Conservation (phyloP, 2,888 invertebrate genomes). For the Hyles lineata region DNA sequence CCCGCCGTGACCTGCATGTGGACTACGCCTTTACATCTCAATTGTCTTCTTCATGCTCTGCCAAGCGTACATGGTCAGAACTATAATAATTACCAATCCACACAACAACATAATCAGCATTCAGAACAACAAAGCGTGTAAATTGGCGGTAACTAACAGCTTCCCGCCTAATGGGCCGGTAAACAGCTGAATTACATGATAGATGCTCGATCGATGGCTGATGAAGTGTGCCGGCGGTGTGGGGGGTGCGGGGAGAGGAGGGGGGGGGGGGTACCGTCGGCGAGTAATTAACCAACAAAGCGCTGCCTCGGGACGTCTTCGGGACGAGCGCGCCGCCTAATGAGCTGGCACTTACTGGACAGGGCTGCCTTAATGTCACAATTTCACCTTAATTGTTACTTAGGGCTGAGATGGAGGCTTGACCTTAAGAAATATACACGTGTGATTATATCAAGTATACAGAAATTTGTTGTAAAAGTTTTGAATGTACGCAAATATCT, state of each 20-base stretch:
- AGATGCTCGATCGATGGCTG: slow-evolving; percentile 22
- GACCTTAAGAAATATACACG: not conserved
- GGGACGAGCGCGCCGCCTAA: slow-evolving; percentile 50
- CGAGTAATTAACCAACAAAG: slow-evolving; percentile 46
- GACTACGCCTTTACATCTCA: too few relatives aligned
- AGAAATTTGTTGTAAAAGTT: too few relatives aligned
- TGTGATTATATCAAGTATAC: too few relatives aligned
- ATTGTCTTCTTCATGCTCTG: too few relatives aligned
- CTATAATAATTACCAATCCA: too few relatives aligned
- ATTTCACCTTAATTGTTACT: not conserved
- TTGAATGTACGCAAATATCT: too few relatives aligned
- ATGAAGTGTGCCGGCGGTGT: slow-evolving; percentile 26
- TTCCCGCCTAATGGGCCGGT: not conserved
- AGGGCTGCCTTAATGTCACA: slow-evolving; percentile 11
- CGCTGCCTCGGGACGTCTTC: slow-evolving; percentile 35
- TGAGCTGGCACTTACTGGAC: slow-evolving; percentile 70
- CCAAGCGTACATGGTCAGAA: too few relatives aligned
- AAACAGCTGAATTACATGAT: slow-evolving; percentile 28
- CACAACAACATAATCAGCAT: too few relatives aligned
- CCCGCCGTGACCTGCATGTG: too few relatives aligned
- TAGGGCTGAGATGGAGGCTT: not conserved
- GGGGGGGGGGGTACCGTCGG: slow-evolving; percentile 33
- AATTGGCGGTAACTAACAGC: not conserved
- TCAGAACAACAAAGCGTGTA: too few relatives aligned
- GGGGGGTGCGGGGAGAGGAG: not conserved